Percentiles rank a stretch among this genome's conserved stretches.
Evolutionary conservation across 2,797 vertebrate genomes (phyloP).

Genomic region (Periophthalmus magnuspinnatus): DNA sequence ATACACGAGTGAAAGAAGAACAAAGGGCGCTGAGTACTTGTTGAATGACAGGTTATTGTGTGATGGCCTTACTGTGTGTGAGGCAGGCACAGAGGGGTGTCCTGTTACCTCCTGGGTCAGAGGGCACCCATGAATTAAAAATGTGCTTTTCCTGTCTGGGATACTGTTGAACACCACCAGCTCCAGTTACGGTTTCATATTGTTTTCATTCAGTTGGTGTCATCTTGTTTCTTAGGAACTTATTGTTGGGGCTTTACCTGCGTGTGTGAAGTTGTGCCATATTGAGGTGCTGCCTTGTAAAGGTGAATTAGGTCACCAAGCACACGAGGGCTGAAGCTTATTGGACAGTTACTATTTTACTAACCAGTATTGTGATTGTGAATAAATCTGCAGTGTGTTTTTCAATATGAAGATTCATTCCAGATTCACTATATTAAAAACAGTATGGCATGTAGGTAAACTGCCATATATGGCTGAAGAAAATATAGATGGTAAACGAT

Average conservation of each 20-base stretch:
- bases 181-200: slow-evolving; percentile 51
- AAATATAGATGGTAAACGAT: no score
- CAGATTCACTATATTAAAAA: no score
- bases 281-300: no score
- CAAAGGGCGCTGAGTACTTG: slow-evolving; percentile 31
- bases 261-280: neutral
- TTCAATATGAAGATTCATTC: no score
- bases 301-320: no score
- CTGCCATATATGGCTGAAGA: no score
- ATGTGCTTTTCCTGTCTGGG: slow-evolving; percentile 43
- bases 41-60: slow-evolving; percentile 43
- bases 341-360: neutral
- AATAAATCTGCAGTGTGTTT: no score
- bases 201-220: slow-evolving; percentile 18
- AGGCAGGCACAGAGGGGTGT: slow-evolving; percentile 36
- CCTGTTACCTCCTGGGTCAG: slow-evolving; percentile 53
- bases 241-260: neutral
- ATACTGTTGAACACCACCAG: slow-evolving; percentile 23
- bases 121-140: slow-evolving; percentile 69
- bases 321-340: neutral
- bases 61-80: slow-evolving; percentile 18
- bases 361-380: neutral
- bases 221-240: slow-evolving; percentile 4
- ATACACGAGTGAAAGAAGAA: slow-evolving; percentile 12
- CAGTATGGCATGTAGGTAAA: no score